Evolutionary conservation across 2,888 invertebrate species (phyloP).

Genomic region (Herminia tarsipennalis): DNA sequence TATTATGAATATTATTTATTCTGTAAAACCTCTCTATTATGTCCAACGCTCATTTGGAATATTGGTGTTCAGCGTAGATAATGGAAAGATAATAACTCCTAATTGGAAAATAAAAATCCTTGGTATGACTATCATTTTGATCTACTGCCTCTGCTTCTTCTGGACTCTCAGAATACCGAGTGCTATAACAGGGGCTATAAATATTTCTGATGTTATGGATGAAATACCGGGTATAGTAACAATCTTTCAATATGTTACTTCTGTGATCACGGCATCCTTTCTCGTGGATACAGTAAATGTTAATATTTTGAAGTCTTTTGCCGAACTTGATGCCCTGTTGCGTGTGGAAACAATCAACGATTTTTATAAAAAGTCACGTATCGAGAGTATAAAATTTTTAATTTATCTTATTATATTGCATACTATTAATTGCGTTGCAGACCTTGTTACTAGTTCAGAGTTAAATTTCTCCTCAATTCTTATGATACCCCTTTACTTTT

Average conservation of each 20-base stretch:
- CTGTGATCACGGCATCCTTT: slow-evolving; percentile 46
- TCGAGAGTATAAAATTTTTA: slow-evolving; percentile 31
- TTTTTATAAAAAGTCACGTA: slow-evolving; percentile 47
- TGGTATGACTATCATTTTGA: slow-evolving; percentile 30
- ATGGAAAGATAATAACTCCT: slow-evolving; percentile 42
- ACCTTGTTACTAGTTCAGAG: slow-evolving; percentile 40
- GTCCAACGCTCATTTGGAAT: slow-evolving; percentile 57
- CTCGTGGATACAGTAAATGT: slow-evolving; percentile 46
- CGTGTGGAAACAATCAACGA: slow-evolving; percentile 30
- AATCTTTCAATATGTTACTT: slow-evolving; percentile 49
- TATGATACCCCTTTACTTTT: slow-evolving; percentile 48
- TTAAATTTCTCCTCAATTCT: too few species aligned
- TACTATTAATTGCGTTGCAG: slow-evolving; percentile 28
- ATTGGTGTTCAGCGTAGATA: slow-evolving; percentile 48
- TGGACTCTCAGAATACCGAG: slow-evolving; percentile 26
- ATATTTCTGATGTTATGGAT: slow-evolving; percentile 40
- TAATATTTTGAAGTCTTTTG: slow-evolving; percentile 45
- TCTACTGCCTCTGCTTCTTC: slow-evolving; percentile 31
- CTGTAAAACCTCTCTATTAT: slow-evolving; percentile 45
- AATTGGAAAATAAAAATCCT: slow-evolving; percentile 48
- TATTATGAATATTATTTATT: slow-evolving; percentile 31
- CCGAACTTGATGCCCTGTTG: slow-evolving; percentile 49
- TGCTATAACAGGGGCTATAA: slow-evolving; percentile 20
- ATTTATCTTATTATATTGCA: slow-evolving; percentile 37
- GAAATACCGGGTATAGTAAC: slow-evolving; percentile 48